phyloP scores from a whole-genome alignment of 1,140 invertebrate genomes.

The Dufourea novaeangliae region DNA sequence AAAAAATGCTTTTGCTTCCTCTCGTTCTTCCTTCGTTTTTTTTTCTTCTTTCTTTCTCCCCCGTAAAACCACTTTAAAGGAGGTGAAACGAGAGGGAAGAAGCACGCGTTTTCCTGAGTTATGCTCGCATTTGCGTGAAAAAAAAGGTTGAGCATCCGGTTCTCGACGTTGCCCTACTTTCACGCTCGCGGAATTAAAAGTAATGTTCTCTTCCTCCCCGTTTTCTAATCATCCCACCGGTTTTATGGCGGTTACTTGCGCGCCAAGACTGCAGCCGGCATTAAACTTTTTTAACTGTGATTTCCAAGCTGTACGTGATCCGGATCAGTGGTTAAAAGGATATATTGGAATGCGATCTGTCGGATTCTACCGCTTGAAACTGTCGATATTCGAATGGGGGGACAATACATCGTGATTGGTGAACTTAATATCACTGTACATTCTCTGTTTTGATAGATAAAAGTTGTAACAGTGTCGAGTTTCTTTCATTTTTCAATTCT shows the following conservation, averaged over 20 bases:
- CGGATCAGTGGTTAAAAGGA: neutral
- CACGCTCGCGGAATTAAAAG: constrained; percentile 20
- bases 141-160: constrained; percentile 23
- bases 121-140: constrained; percentile 15
- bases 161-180: constrained; percentile 28
- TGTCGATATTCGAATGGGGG: too few relatives aligned
- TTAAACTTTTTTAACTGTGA: neutral
- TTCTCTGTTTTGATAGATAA: too few relatives aligned
- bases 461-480: too few relatives aligned
- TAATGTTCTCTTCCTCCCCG: neutral
- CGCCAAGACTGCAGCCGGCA: neutral
- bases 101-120: constrained; percentile 10
- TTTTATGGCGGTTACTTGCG: neutral
- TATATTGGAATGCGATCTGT: neutral
- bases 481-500: too few relatives aligned
- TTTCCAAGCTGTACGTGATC: neutral
- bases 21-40: neutral
- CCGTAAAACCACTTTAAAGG: neutral
- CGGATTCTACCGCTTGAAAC: too few relatives aligned
- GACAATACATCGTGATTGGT: too few relatives aligned
- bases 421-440: too few relatives aligned
- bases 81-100: too few relatives aligned
- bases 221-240: constrained; percentile 11
- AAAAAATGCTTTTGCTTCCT: neutral
- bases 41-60: neutral